phyloP scores from a whole-genome alignment of 2,113 vertebrate species.

The Cichladusa arquata region DNA sequence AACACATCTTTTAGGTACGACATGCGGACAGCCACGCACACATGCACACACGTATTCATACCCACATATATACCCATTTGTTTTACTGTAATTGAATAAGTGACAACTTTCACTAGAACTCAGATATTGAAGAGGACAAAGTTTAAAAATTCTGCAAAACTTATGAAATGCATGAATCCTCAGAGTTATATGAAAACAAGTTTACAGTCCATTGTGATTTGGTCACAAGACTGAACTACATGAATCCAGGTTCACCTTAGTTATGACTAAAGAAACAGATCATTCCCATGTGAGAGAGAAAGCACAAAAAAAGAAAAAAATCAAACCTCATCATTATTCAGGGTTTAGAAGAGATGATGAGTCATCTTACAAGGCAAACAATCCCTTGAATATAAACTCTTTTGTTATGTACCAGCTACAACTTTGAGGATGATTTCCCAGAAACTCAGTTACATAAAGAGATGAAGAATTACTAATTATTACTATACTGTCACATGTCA shows the following conservation, averaged over 20 bases:
- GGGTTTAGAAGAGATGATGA: not conserved
- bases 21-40: not conserved
- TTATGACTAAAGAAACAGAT: not conserved
- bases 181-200: not conserved
- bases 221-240: not conserved
- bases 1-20: not conserved
- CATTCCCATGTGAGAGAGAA: not conserved
- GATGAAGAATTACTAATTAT: not conserved
- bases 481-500: not conserved
- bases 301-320: not conserved
- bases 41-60: not conserved
- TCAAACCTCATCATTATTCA: not conserved
- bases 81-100: not conserved
- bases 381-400: not conserved
- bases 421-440: not conserved
- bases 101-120: not conserved
- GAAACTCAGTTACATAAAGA: not conserved
- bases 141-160: not conserved
- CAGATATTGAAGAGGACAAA: not conserved
- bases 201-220: not conserved
- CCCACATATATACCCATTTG: fast-evolving
- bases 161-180: not conserved
- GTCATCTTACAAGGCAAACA: not conserved
- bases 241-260: not conserved
- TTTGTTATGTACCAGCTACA: not conserved